These are phyloP conservation scores for Neopelma chrysocephalum DNA, from an alignment of 2,797 vertebrate species.

Conservation along the genomic window DNA sequence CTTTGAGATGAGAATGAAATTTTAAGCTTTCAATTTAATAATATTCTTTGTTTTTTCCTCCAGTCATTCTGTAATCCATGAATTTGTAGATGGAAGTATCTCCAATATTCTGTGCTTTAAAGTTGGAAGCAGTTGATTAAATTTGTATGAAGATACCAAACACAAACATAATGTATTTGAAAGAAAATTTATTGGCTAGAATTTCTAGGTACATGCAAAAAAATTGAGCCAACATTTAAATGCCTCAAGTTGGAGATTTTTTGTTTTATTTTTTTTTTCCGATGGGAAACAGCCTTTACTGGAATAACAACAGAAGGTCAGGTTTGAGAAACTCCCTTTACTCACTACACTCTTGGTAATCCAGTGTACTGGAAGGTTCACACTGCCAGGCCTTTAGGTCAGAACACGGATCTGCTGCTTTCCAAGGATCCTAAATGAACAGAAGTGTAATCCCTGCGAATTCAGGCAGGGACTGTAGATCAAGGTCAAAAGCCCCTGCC, in stretches of 20 bases:
- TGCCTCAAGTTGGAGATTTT: neutral
- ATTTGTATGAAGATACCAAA: neutral
- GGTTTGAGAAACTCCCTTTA: neutral
- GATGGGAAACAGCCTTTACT: neutral
- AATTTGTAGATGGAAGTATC: neutral
- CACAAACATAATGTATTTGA: neutral
- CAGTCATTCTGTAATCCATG: neutral
- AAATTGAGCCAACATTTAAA: neutral
- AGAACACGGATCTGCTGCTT: neutral
- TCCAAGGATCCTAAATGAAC: neutral
- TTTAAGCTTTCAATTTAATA: neutral
- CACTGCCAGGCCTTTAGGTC: neutral
- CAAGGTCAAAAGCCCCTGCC: neutral
- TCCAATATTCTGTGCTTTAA: neutral
- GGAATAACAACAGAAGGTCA: neutral
- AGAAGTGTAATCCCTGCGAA: rapidly evolving
- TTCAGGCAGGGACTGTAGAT: neutral
- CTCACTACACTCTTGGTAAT: neutral
- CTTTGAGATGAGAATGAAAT: neutral
- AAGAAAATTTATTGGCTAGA: neutral
- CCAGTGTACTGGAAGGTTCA: neutral
- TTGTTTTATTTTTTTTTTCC: neutral
- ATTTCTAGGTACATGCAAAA: neutral
- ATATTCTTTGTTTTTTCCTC: rapidly evolving
- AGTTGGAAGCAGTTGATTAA: neutral